Conservation (phyloP, 2,888 invertebrate genomes). For the Malthinus flaveolus region DNA sequence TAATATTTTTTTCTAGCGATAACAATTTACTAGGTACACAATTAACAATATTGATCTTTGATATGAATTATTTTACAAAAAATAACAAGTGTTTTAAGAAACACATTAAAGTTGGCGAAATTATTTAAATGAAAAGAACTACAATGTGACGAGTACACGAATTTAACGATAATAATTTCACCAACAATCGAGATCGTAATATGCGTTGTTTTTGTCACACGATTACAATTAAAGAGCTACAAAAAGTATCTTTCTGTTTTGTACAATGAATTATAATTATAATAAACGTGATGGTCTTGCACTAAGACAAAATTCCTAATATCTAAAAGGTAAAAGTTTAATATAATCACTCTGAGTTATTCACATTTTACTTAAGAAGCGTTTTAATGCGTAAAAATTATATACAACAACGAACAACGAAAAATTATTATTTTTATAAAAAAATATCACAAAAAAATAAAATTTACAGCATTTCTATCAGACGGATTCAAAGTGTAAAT, state of each 20-base stretch:
- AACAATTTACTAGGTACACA: slow-evolving; percentile 56
- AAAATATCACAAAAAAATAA: too few species aligned
- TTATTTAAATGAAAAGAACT: slow-evolving; percentile 4
- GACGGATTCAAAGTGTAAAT: too few species aligned
- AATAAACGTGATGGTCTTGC: slow-evolving; percentile 34
- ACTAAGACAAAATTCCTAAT: slow-evolving; percentile 34
- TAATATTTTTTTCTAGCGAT: slow-evolving; percentile 54
- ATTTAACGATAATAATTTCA: slow-evolving; percentile 7
- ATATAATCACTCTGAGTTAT: slow-evolving; percentile 38
- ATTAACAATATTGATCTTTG: slow-evolving; percentile 53
- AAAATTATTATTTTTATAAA: too few species aligned
- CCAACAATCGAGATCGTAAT: slow-evolving; percentile 33
- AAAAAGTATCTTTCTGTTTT: slow-evolving; percentile 37
- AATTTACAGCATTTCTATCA: too few species aligned
- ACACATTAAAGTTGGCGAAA: slow-evolving; percentile 21
- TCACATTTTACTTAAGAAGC: slow-evolving; percentile 22
- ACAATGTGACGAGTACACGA: not conserved
- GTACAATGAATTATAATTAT: slow-evolving; percentile 35
- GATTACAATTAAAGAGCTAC: slow-evolving; percentile 39
- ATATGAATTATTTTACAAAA: slow-evolving; percentile 38
- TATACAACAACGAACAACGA: too few species aligned
- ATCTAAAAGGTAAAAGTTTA: slow-evolving; percentile 31
- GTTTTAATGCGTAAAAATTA: slow-evolving; percentile 2
- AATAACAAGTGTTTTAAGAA: slow-evolving; percentile 35
- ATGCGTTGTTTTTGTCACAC: slow-evolving; percentile 28